Evolutionary conservation across 2,888 invertebrate genomes (phyloP).

Genomic region (Dascillus cervinus): DNA sequence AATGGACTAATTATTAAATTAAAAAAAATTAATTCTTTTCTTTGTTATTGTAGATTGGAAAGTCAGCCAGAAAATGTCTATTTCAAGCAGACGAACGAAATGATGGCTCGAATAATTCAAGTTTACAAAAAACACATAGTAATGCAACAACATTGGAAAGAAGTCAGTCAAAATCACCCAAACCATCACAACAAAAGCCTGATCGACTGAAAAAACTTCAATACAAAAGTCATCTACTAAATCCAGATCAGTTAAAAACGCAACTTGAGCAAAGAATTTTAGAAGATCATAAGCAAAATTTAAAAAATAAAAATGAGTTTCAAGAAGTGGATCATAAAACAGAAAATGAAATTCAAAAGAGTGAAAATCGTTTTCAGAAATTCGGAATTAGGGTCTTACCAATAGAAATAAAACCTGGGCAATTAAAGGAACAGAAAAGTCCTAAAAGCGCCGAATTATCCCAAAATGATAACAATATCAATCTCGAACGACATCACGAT

Average conservation of each 20-base stretch:
- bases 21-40: conserved; percentile 3
- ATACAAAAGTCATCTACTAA: conserved; percentile 22
- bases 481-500: conserved; percentile 24
- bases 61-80: conserved; percentile 32
- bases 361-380: conserved; percentile 53
- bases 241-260: conserved; percentile 29
- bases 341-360: conserved; percentile 49
- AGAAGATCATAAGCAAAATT: conserved; percentile 27
- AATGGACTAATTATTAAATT: no score
- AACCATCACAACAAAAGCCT: conserved; percentile 20
- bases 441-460: conserved; percentile 36
- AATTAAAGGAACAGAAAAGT: conserved; percentile 27
- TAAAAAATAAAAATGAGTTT: conserved; percentile 25
- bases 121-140: conserved; percentile 35
- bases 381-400: conserved; percentile 63
- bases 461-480: conserved; percentile 39
- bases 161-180: conserved; percentile 31
- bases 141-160: conserved; percentile 37
- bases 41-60: conserved; percentile 27
- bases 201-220: conserved; percentile 20
- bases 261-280: conserved; percentile 33
- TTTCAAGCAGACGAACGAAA: conserved; percentile 41
- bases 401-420: conserved; percentile 15
- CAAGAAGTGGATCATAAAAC: conserved; percentile 18
- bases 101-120: conserved; percentile 41